These are phyloP conservation scores for Tachypleus tridentatus DNA, from an alignment of 1,140 invertebrate genomes.

Conservation along the genomic window DNA sequence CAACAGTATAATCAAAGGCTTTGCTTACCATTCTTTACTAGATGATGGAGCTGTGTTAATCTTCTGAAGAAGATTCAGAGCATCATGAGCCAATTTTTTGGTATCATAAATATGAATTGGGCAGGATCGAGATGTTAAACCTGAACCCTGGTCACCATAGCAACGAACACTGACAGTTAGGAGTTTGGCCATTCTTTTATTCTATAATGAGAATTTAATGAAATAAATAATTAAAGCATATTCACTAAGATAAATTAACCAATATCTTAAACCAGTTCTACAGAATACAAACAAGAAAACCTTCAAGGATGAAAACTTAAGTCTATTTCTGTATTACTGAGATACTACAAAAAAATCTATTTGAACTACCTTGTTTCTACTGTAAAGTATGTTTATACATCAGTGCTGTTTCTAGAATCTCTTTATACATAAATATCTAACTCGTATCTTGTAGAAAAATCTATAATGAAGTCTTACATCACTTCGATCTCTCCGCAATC, in stretches of 20 bases:
- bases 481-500: constrained; percentile 59
- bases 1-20: constrained; percentile 39
- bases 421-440: not conserved
- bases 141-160: constrained; percentile 22
- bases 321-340: too few species aligned
- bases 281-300: too few species aligned
- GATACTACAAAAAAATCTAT: constrained; percentile 3
- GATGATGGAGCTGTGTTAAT: constrained; percentile 44
- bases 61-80: constrained; percentile 43
- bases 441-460: too few species aligned
- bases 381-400: not conserved
- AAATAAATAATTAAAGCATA: too few species aligned
- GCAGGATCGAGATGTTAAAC: constrained; percentile 30
- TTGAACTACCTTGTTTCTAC: not conserved
- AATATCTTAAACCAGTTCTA: too few species aligned
- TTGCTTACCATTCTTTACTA: constrained; percentile 48
- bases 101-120: constrained; percentile 30
- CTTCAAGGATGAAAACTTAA: too few species aligned
- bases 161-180: constrained; percentile 31
- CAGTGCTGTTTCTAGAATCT: not conserved
- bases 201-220: constrained; percentile 23
- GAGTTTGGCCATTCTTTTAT: constrained; percentile 32
- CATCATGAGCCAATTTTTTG: constrained; percentile 42
- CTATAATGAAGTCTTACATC: constrained; percentile 6
- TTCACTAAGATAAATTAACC: too few species aligned